Conservation (phyloP, 2,888 invertebrate species). For the Phania funesta region DNA sequence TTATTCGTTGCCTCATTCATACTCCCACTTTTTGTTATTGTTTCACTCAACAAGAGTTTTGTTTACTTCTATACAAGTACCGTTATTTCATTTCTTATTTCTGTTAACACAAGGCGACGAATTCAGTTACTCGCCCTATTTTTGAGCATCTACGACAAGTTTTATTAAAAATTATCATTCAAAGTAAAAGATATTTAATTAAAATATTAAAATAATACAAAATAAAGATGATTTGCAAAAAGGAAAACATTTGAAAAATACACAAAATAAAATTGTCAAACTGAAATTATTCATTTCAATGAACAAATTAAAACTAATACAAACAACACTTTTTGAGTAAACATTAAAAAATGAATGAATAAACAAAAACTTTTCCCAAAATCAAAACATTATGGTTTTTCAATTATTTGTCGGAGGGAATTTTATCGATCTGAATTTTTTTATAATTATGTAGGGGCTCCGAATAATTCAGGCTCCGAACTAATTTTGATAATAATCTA, state of each 20-base stretch:
- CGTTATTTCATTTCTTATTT: neutral
- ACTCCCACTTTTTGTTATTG: too few relatives aligned
- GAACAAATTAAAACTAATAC: conserved; percentile 6
- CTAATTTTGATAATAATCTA: too few relatives aligned
- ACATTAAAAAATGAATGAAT: conserved; percentile 44
- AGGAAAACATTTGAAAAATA: conserved; percentile 37
- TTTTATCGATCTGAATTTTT: too few relatives aligned
- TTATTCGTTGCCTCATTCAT: too few relatives aligned
- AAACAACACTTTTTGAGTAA: conserved; percentile 61
- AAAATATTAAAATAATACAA: conserved; percentile 3
- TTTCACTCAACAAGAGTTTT: too few relatives aligned
- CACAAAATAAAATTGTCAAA: conserved; percentile 58
- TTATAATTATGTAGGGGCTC: too few relatives aligned
- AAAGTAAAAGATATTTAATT: conserved; percentile 9
- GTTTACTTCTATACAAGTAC: neutral
- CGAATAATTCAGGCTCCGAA: too few relatives aligned
- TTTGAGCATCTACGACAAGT: neutral
- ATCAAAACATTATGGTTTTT: conserved; percentile 8
- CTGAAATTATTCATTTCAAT: conserved; percentile 53
- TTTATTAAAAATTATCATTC: conserved; percentile 19
- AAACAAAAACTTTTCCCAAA: conserved; percentile 54
- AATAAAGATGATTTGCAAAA: conserved; percentile 34
- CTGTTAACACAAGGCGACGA: too few relatives aligned
- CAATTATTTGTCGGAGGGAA: neutral
- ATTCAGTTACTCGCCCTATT: neutral